phyloP scores from a whole-genome alignment of 1,140 invertebrate genomes.

The Streblospio benedicti region DNA sequence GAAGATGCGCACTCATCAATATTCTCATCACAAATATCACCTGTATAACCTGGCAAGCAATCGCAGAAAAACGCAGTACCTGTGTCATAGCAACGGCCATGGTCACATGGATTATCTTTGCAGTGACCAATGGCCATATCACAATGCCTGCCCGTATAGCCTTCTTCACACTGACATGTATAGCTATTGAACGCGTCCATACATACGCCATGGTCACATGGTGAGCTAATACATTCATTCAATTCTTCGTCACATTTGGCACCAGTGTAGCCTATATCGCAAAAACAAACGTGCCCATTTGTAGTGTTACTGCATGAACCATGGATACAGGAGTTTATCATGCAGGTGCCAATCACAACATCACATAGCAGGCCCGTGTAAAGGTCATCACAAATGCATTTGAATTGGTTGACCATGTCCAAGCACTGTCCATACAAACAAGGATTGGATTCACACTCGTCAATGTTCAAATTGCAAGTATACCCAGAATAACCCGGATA shows the following conservation, averaged over 20 bases:
- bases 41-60: constrained; percentile 15
- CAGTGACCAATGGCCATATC: too few species aligned
- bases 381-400: too few species aligned
- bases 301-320: constrained; percentile 74
- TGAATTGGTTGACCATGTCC: too few species aligned
- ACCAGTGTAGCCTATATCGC: constrained; percentile 79
- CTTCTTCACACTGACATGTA: constrained; percentile 66
- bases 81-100: too few species aligned
- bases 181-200: constrained; percentile 57
- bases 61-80: too few species aligned
- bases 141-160: too few species aligned
- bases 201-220: constrained; percentile 78
- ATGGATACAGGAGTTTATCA: constrained; percentile 68
- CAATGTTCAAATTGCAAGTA: constrained; percentile 46
- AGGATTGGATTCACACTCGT: too few species aligned
- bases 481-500: constrained; percentile 38
- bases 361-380: too few species aligned
- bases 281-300: constrained; percentile 67
- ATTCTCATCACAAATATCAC: constrained; percentile 54
- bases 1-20: constrained; percentile 84
- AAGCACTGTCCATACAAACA: too few species aligned
- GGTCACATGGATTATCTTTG: too few species aligned
- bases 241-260: constrained; percentile 60
- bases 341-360: too few species aligned
- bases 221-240: not conserved